Evolutionary conservation across 2,113 vertebrate genomes (phyloP), one percentile per base, ranked within the genome.

Genomic region (Willisornis vidua): DNA sequence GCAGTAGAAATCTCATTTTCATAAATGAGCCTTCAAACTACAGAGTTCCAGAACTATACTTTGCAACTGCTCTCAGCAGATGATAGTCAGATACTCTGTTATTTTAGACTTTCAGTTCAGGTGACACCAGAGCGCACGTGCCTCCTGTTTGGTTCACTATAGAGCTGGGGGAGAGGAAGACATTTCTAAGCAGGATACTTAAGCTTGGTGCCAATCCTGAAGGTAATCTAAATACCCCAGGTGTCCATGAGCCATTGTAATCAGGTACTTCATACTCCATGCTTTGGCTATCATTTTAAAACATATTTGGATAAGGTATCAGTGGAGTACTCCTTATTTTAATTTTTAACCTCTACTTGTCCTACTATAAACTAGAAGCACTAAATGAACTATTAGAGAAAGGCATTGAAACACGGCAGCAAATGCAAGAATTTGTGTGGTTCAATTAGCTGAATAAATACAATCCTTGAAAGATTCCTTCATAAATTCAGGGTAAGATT

Each of bases 111-210:
- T 91, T 51, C 14, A 51, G 18, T 57, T 83, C 49, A 80, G 54
- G 18, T 83, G 76, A 43, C 37, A 46, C 13, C 23, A 51, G 39
- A 83, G 25, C 15, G 58, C 11, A 29, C 6, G 13, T 16, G 8
- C 3, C 55, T 63, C 0, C 0, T 37, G 19, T 80, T 91, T 65
- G 3, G 14, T 57, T 83, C 39, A 14, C 7, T 48, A 1, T 16
- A 9, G 0, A 1, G 51, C 31, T 29, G 4, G 26, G 9, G n/a
- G 5, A 61, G 26, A 79, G 29, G 25, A 86, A 83, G 6, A 28
- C 7, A n/a, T 5, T 83, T 66, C n/a, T 49, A 67, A 67, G 13
- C 9, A 61, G 13, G 43, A n/a, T 33, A 52, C 15, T 74, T 14
- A 66, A 54, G 8, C 23, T 45, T 62, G 29, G 81, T 85, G 29